Percentiles rank a stretch among this genome's conserved stretches.
Evolutionary conservation across 92 coral and sea anemone genomes (phyloP).

Genomic region (Porites lobata): DNA sequence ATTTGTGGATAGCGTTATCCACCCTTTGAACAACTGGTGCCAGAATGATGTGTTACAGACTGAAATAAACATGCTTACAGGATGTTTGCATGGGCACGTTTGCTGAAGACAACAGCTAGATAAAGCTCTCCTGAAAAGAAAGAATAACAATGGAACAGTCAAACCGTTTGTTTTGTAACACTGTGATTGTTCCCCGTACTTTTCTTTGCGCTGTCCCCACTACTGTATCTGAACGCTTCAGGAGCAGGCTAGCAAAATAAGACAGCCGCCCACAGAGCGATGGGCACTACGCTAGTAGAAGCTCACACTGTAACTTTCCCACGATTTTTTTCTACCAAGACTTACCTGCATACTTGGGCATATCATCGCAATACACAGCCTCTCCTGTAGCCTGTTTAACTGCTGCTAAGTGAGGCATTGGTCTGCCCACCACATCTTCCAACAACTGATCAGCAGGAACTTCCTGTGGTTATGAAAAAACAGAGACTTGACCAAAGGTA

Average conservation of each 20-base stretch:
- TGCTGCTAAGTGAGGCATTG: slow-evolving; percentile 81
- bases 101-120: slow-evolving; percentile 75
- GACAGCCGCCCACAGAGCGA: no score
- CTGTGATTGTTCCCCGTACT: no score
- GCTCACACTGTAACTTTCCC: no score
- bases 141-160: background rate
- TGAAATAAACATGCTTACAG: slow-evolving; percentile 60
- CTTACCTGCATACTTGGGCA: slow-evolving; percentile 80
- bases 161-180: background rate
- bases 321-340: no score
- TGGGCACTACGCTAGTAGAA: no score
- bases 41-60: background rate
- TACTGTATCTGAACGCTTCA: no score
- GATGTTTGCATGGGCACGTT: slow-evolving; percentile 87
- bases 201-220: no score
- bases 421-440: slow-evolving; percentile 90
- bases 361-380: slow-evolving; percentile 88
- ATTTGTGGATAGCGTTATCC: no score
- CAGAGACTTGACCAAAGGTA: background rate
- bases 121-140: slow-evolving; percentile 74
- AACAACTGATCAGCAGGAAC: slow-evolving; percentile 81
- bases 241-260: background rate
- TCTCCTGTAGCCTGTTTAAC: slow-evolving; percentile 87
- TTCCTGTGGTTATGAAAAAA: slow-evolving; percentile 49
- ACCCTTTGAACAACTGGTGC: no score